Conservation (phyloP, 1,140 invertebrate species). For the Plectus sambesii region DNA sequence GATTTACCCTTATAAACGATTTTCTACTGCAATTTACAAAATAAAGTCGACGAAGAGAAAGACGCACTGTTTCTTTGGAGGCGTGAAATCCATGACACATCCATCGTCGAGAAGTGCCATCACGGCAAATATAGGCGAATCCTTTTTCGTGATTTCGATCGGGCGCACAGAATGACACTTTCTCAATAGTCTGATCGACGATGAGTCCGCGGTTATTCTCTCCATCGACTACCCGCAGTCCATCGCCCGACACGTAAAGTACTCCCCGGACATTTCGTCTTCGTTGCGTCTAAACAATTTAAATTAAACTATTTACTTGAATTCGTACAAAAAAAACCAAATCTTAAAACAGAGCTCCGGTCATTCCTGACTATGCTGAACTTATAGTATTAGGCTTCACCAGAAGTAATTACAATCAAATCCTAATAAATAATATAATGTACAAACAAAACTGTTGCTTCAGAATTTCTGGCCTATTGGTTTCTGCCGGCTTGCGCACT, state of each 20-base stretch:
- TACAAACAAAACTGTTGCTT: too few species aligned
- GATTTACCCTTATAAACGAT: slow-evolving; percentile 19
- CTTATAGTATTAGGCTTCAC: slow-evolving; percentile 49
- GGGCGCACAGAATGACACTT: slow-evolving; percentile 98
- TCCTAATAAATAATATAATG: not conserved
- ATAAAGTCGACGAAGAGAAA: slow-evolving; percentile 54
- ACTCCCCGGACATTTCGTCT: slow-evolving; percentile 72
- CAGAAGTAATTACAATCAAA: slow-evolving; percentile 10
- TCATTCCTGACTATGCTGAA: slow-evolving; percentile 53
- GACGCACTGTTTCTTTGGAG: slow-evolving; percentile 79
- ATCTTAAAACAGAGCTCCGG: slow-evolving; percentile 13
- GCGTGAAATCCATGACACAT: slow-evolving; percentile 99
- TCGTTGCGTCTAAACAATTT: too few species aligned
- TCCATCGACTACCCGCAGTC: slow-evolving; percentile 90
- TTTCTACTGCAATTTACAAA: not conserved
- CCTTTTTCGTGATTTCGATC: slow-evolving; percentile 95
- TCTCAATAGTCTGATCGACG: slow-evolving; percentile 99
- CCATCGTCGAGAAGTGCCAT: slow-evolving; percentile 75
- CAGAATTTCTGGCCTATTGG: too few species aligned
- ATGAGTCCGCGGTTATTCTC: slow-evolving; percentile 91
- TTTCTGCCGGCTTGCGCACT: too few species aligned
- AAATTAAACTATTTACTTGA: not conserved
- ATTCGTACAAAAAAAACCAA: slow-evolving; percentile 63
- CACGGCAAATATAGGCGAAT: slow-evolving; percentile 82
- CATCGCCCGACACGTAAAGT: slow-evolving; percentile 91